phyloP scores from a whole-genome alignment of 2,888 invertebrate species.

The Diadegma fenestrale region DNA sequence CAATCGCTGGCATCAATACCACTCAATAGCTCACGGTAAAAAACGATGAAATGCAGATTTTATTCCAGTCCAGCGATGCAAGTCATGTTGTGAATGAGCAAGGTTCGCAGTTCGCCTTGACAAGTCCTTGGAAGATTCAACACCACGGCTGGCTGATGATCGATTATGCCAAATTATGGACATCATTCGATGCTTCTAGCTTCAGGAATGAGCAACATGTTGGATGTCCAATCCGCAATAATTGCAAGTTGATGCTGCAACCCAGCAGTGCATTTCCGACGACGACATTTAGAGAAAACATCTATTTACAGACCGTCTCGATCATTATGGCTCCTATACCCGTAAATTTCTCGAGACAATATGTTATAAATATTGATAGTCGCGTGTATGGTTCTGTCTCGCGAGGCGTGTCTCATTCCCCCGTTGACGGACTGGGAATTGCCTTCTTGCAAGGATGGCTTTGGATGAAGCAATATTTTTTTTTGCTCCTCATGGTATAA shows the following conservation, averaged over 20 bases:
- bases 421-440: constrained; percentile 48
- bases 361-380: constrained; percentile 84
- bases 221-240: constrained; percentile 26
- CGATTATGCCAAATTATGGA: background rate
- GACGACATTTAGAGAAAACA: constrained; percentile 46
- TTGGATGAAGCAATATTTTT: constrained; percentile 51
- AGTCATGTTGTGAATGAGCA: constrained; percentile 9
- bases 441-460: constrained; percentile 56
- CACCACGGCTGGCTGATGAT: background rate
- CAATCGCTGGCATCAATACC: constrained; percentile 71
- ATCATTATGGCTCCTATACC: constrained; percentile 73
- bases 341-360: constrained; percentile 81
- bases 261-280: constrained; percentile 30
- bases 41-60: constrained; percentile 6
- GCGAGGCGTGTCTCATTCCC: constrained; percentile 70
- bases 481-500: constrained; percentile 61
- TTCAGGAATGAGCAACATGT: background rate
- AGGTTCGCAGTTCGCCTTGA: background rate
- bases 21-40: background rate
- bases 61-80: background rate
- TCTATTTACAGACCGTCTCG: constrained; percentile 45
- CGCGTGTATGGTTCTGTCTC: constrained; percentile 61
- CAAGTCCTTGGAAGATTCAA: background rate
- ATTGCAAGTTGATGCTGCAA: constrained; percentile 42
- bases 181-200: background rate